Evolutionary conservation across 2,797 vertebrate genomes (phyloP).

Genomic region (Diglossa cyanea): DNA sequence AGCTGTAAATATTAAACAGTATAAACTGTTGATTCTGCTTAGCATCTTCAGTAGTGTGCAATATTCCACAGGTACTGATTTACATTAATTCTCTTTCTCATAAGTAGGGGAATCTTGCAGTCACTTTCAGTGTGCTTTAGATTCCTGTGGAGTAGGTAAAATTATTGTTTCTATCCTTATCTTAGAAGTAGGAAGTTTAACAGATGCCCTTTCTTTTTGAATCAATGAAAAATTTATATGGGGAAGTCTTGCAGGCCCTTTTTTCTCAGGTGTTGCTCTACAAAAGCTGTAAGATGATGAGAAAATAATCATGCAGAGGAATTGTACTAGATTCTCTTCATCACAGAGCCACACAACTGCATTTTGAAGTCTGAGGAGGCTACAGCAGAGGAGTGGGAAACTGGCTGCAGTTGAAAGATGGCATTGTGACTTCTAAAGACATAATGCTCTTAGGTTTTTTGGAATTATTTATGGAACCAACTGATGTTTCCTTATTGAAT

Average conservation of each 20-base stretch:
- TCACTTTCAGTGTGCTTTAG: neutral
- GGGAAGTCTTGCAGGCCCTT: neutral
- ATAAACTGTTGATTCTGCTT: neutral
- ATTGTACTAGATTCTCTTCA: neutral
- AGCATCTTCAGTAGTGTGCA: neutral
- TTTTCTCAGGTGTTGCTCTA: neutral
- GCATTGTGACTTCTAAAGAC: neutral
- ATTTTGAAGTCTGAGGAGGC: neutral
- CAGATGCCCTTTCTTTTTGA: neutral
- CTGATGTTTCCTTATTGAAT: neutral
- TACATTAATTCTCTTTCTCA: neutral
- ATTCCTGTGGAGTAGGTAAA: neutral
- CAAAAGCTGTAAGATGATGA: neutral
- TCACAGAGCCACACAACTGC: neutral
- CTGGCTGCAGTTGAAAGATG: neutral
- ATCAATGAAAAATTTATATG: neutral
- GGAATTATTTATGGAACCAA: neutral
- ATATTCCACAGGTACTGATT: neutral
- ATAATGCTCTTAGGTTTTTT: neutral
- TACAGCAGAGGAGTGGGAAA: neutral
- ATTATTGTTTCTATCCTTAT: neutral
- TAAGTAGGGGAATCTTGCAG: neutral
- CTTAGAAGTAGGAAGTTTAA: neutral
- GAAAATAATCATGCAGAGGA: neutral
- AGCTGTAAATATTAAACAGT: neutral